Evolutionary conservation across 2,888 invertebrate species (phyloP).

Genomic region (Dynastes hyllus): DNA sequence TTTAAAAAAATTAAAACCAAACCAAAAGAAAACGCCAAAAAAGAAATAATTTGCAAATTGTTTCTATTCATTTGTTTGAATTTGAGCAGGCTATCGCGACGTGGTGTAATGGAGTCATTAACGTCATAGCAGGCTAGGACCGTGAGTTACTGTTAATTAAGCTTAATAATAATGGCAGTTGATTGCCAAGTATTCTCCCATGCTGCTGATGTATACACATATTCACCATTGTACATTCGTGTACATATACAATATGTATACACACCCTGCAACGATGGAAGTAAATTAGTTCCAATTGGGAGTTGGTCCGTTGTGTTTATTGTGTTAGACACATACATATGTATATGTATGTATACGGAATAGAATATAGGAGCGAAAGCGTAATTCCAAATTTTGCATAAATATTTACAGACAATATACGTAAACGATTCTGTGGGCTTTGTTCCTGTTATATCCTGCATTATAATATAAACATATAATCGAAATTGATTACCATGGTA

Average conservation of each 20-base stretch:
- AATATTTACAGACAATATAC: not conserved
- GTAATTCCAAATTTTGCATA: slow-evolving; percentile 9
- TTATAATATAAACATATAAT: not conserved
- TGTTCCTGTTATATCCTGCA: too few relatives aligned
- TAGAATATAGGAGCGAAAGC: not conserved
- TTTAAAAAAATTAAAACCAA: too few relatives aligned
- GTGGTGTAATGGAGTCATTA: slow-evolving; percentile 25
- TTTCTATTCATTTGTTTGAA: slow-evolving; percentile 20
- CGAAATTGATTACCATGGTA: too few relatives aligned
- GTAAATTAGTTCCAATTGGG: slow-evolving; percentile 25
- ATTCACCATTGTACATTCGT: not conserved
- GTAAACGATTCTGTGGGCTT: not conserved
- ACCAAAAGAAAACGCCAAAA: not conserved
- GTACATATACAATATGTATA: slow-evolving; percentile 3
- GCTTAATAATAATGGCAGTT: slow-evolving; percentile 43
- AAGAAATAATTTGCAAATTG: not conserved
- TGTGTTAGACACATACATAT: not conserved
- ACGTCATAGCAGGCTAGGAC: slow-evolving; percentile 40
- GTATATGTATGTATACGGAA: not conserved
- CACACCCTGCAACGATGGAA: slow-evolving; percentile 24
- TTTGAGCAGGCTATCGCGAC: slow-evolving; percentile 27
- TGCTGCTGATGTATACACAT: not conserved
- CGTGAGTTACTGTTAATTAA: slow-evolving; percentile 41
- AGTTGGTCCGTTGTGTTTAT: slow-evolving; percentile 10
- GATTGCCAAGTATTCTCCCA: slow-evolving; percentile 4